Conservation (phyloP, 2,113 vertebrate genomes). For the Cathartes aura region DNA sequence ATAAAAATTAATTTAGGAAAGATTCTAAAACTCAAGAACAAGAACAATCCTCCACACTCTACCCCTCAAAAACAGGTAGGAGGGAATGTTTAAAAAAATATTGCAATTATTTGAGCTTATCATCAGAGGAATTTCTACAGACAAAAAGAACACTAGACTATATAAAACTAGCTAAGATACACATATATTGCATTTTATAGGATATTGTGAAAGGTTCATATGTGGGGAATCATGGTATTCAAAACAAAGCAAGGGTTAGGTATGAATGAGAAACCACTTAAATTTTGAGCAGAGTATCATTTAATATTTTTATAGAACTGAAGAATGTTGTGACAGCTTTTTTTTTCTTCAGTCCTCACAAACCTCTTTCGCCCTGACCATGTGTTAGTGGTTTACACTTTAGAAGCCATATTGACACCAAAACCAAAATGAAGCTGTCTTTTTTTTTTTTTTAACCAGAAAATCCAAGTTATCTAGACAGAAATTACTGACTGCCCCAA, state of each 20-base stretch:
- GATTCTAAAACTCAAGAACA: not conserved
- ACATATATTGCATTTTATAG: not conserved
- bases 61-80: not conserved
- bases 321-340: not conserved
- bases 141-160: not conserved
- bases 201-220: not conserved
- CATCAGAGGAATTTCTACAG: not conserved
- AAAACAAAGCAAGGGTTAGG: not conserved
- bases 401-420: not conserved
- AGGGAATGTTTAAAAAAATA: not conserved
- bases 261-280: not conserved
- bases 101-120: not conserved
- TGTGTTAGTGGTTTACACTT: not conserved
- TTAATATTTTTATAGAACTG: not conserved
- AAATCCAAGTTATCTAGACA: not conserved
- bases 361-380: not conserved
- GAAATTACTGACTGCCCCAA: not conserved
- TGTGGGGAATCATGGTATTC: not conserved
- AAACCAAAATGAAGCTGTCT: not conserved
- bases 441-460: not conserved
- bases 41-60: not conserved
- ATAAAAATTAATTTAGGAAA: not conserved
- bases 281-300: not conserved
- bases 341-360: not conserved
- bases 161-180: not conserved